A percentile compares a stretch with the other conserved stretches of the same genome.
phyloP scores from a whole-genome alignment of 2,797 vertebrate genomes.

The Carapus acus region DNA sequence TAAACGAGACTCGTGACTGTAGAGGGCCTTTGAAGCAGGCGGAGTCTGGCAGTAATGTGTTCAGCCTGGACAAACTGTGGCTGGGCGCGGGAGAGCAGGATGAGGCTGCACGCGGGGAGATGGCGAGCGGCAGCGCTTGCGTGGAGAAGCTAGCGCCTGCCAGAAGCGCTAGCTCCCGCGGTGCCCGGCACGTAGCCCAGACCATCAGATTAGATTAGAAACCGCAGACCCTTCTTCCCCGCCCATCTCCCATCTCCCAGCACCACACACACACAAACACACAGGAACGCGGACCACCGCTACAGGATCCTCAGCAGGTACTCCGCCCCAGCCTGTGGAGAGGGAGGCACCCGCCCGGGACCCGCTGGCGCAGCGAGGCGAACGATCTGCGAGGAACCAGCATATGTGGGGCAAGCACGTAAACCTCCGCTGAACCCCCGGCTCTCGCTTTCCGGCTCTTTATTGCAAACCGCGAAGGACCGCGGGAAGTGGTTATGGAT shows the following conservation, averaged over 20 bases:
- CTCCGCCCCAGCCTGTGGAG: conserved; percentile 22
- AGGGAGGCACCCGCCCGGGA: background rate
- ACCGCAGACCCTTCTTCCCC: too few relatives aligned
- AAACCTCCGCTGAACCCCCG: conserved; percentile 24
- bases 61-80: too few relatives aligned
- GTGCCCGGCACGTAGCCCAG: conserved; percentile 23
- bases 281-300: conserved; percentile 56
- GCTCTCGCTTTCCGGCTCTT: conserved; percentile 5
- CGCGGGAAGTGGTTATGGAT: conserved; percentile 1
- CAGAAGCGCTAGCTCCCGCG: conserved; percentile 43
- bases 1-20: too few relatives aligned
- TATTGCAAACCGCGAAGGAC: conserved; percentile 7
- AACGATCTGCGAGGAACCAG: too few relatives aligned
- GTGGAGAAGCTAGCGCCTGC: too few relatives aligned
- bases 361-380: background rate
- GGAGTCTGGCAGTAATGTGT: too few relatives aligned
- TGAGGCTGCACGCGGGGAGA: too few relatives aligned
- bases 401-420: background rate
- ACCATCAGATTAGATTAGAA: conserved; percentile 64
- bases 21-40: too few relatives aligned
- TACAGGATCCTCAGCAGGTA: conserved; percentile 38
- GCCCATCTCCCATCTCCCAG: conserved; percentile 52
- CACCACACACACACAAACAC: conserved; percentile 60
- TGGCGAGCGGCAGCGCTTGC: too few relatives aligned
- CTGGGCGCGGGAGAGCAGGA: too few relatives aligned